Base-by-base conservation (phyloP, 2,888 invertebrate species). In the Hirudinaria manillensis region DNA sequence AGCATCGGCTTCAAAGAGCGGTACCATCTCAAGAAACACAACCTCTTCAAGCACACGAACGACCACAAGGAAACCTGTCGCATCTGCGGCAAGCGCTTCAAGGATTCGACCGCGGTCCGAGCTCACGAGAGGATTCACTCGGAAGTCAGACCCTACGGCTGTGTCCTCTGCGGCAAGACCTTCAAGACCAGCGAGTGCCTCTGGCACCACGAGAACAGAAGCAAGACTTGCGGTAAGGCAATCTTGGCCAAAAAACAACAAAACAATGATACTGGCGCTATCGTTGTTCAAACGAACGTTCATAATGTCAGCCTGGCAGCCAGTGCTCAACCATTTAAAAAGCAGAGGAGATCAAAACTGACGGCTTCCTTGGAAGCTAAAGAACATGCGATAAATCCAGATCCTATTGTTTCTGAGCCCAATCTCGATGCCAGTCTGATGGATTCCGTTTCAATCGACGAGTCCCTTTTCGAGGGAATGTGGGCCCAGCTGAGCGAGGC, bases 71-170 rank as follows among this genome's bases (percentile, higher is more conserved):
- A 80, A 70, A 76, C 77, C 34, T 80, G 80, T 66, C 76, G 77
- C 24, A 66, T 79, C 36, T 80, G 80, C 72, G 80, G 79, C 53
- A 80, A 80, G 75, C 72, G 77, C n/a, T 80, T 80, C 77, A 80
- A 80, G 67, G 80, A 80, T 68, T 80, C 80, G 24, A 80, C 80
- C 21, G 80, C 80, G 29, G 80, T 80, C n/a, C 72, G 80, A 13
- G 80, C 80, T n/a, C 80, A 80, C 75, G 80, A 80, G 75, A 72
- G 80, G 7, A 80, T 80, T 75, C 80, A 80, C 76, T 80, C 79
- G 4, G 80, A 80, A 65, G 76, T 75, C 29, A 70, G 80, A 24
- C 80, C 80, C 4, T 80, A 80, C 76, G 67, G 77, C 38, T 80
- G 80, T 55, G 53, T 75, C 21, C 72, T 78, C 21, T 80, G 80